These are phyloP conservation scores for Trichonephila clavata DNA, from an alignment of 1,140 invertebrate species.

Conservation along the genomic window DNA sequence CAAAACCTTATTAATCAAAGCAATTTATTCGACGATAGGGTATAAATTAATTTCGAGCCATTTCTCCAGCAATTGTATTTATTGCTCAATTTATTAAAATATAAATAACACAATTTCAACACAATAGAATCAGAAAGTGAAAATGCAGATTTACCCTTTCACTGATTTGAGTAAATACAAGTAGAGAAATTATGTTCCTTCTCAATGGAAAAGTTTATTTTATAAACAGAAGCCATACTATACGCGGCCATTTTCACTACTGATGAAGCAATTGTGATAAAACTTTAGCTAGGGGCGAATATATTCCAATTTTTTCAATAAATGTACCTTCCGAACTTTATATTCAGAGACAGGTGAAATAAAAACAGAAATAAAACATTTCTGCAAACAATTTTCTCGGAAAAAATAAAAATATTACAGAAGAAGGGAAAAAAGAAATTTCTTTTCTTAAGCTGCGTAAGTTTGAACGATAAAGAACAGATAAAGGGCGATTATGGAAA, in stretches of 20 bases:
- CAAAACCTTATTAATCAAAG: no score
- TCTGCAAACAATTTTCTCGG: neutral
- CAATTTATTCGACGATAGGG: neutral
- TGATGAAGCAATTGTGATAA: slow-evolving; percentile 24
- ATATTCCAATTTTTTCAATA: neutral
- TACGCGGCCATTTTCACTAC: neutral
- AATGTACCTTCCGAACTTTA: neutral
- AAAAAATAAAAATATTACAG: neutral
- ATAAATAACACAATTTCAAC: neutral
- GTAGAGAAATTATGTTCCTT: neutral
- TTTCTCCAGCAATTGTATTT: neutral
- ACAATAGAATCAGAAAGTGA: neutral
- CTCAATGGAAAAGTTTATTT: slow-evolving; percentile 24
- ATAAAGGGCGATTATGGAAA: neutral
- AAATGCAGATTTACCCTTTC: no score
- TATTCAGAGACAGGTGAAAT: neutral
- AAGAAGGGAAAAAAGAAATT: neutral
- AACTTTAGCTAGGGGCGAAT: neutral
- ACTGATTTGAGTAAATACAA: neutral
- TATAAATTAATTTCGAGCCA: neutral
- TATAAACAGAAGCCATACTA: slow-evolving; percentile 15
- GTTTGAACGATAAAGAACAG: slow-evolving; percentile 10
- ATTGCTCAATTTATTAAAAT: neutral
- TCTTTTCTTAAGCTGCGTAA: neutral
- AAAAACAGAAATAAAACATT: neutral